phyloP scores from a whole-genome alignment of 2,797 vertebrate species.

The Carduelis carduelis region DNA sequence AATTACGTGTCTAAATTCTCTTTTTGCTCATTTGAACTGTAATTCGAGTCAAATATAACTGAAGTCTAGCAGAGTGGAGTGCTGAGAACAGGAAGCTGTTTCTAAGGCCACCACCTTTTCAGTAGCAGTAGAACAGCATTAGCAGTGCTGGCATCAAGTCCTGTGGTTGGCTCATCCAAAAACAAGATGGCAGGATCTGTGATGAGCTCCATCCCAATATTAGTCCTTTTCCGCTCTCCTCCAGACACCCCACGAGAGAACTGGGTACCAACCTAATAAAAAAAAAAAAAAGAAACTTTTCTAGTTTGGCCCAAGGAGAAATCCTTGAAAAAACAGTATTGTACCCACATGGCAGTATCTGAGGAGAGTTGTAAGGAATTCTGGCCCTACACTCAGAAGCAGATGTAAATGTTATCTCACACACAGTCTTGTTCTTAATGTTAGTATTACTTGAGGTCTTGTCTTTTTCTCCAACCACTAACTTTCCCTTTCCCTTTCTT shows the following conservation, averaged over 20 bases:
- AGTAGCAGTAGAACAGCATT: constrained; percentile 89
- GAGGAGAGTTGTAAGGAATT: neutral
- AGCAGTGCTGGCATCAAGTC: constrained; percentile 92
- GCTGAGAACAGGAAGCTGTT: neutral
- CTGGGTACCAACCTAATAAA: constrained; percentile 87
- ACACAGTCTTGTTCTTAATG: neutral
- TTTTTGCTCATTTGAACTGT: neutral
- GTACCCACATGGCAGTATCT: neutral
- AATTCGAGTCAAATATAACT: neutral
- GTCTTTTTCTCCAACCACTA: neutral
- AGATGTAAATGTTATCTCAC: neutral
- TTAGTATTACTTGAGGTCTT: neutral
- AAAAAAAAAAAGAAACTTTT: neutral
- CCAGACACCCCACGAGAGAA: constrained; percentile 89
- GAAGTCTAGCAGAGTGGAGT: neutral
- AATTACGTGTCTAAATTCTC: neutral
- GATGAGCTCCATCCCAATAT: constrained; percentile 95
- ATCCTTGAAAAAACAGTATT: neutral
- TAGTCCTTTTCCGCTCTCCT: constrained; percentile 94
- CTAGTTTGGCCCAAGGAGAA: neutral
- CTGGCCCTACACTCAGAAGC: neutral
- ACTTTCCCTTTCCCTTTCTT: neutral
- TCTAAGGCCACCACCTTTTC: constrained; percentile 78
- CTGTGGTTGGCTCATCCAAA: constrained; percentile 94
- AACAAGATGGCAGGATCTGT: constrained; percentile 90